A percentile compares a stretch with the other conserved stretches of the same genome.
Evolutionary conservation across 2,888 invertebrate species (phyloP).

Genomic region (Hetaerina titia): DNA sequence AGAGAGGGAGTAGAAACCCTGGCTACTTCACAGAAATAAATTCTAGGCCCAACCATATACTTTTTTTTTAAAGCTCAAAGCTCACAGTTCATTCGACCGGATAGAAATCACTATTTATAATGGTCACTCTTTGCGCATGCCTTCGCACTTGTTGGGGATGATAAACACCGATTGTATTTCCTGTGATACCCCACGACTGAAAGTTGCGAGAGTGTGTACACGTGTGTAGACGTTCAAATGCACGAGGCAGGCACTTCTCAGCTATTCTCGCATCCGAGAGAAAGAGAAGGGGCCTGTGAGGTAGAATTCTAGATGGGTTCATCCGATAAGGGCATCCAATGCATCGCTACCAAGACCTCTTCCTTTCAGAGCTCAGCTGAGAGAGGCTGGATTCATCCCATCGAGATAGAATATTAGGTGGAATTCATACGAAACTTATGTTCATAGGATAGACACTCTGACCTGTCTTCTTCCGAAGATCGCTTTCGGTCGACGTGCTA

Average conservation of each 20-base stretch:
- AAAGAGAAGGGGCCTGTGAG: neutral
- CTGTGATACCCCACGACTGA: neutral
- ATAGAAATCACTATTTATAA: neutral
- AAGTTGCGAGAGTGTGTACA: neutral
- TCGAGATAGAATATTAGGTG: neutral
- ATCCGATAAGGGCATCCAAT: neutral
- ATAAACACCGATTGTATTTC: conserved; percentile 12
- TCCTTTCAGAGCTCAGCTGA: neutral
- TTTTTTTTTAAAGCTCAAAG: neutral
- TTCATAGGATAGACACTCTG: neutral
- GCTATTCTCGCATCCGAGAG: neutral
- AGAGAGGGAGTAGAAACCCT: neutral
- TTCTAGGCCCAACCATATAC: neutral
- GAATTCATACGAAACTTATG: neutral
- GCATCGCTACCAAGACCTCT: neutral
- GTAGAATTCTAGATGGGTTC: neutral
- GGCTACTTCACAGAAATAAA: neutral
- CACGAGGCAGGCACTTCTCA: neutral
- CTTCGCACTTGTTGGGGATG: neutral
- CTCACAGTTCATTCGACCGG: neutral
- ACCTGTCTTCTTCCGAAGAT: neutral
- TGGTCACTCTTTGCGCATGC: neutral
- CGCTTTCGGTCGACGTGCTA: neutral
- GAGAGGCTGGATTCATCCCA: conserved; percentile 3
- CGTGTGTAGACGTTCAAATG: neutral